These are phyloP conservation scores for Ivindomyrus marchei DNA, from an alignment of 2,113 vertebrate species.

Conservation along the genomic window DNA sequence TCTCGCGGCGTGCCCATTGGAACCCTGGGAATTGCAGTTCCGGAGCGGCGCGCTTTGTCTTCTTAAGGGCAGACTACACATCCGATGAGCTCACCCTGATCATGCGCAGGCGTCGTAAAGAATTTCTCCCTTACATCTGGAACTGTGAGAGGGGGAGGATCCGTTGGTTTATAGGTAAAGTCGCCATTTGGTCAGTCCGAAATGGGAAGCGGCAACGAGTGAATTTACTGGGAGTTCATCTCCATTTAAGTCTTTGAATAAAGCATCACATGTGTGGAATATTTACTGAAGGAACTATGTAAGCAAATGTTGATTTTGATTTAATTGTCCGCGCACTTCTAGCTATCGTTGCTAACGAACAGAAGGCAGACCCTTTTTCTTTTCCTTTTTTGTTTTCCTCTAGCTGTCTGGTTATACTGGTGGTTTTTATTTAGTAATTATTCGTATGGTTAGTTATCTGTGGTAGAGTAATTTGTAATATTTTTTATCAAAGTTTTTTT, in stretches of 20 bases:
- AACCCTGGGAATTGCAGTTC: conserved; percentile 22
- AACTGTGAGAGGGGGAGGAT: conserved; percentile 21
- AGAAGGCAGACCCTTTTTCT: conserved; percentile 15
- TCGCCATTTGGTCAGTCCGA: conserved; percentile 28
- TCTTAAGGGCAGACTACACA: conserved; percentile 9
- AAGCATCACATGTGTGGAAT: background rate
- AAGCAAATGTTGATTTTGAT: conserved; percentile 14
- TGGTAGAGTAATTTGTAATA: background rate
- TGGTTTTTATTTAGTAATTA: conserved; percentile 6
- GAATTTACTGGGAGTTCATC: conserved; percentile 4
- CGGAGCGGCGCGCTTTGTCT: conserved; percentile 12
- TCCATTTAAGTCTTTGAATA: background rate
- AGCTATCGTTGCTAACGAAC: background rate
- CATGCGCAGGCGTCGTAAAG: conserved; percentile 18
- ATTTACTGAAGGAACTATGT: conserved; percentile 11
- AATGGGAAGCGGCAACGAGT: conserved; percentile 2
- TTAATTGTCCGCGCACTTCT: conserved; percentile 2
- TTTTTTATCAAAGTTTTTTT: conserved; percentile 3
- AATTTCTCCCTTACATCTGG: conserved; percentile 20
- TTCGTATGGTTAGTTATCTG: background rate
- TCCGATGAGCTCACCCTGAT: conserved; percentile 13
- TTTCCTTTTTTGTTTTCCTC: conserved; percentile 1
- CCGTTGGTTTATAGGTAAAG: conserved; percentile 26
- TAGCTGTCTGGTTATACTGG: background rate
- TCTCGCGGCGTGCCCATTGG: conserved; percentile 13